Percentiles rank a stretch among this genome's conserved stretches.
These are phyloP conservation scores for Menidia menidia DNA, from an alignment of 2,797 vertebrate genomes.

Conservation along the genomic window DNA sequence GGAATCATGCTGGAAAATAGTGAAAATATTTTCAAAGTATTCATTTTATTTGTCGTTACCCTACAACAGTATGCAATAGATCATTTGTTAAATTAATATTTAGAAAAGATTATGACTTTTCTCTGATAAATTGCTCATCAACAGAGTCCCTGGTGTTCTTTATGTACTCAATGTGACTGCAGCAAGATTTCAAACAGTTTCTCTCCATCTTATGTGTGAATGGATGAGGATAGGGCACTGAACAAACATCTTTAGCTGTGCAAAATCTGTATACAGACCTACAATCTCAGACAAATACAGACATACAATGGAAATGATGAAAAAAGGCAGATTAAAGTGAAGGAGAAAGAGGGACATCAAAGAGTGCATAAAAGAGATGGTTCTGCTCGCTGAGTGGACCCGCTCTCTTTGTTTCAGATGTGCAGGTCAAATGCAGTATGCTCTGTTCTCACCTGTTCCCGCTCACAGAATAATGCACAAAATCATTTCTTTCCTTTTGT, in stretches of 20 bases:
- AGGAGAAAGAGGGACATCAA: constrained; percentile 35
- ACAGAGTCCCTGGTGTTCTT: constrained; percentile 11
- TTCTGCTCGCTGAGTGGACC: constrained; percentile 22
- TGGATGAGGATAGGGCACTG: constrained; percentile 13
- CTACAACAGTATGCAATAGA: not conserved
- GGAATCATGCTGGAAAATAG: too few relatives aligned
- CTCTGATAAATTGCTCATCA: too few relatives aligned
- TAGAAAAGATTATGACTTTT: constrained; percentile 40
- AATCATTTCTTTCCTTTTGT: not conserved
- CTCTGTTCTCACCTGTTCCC: constrained; percentile 14
- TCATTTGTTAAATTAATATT: constrained; percentile 18
- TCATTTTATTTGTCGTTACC: not conserved
- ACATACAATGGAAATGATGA: constrained; percentile 29
- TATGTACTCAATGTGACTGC: constrained; percentile 39
- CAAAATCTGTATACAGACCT: constrained; percentile 43
- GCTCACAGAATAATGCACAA: constrained; percentile 2
- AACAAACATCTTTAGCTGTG: constrained; percentile 38
- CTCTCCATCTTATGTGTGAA: not conserved
- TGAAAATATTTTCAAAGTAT: not conserved
- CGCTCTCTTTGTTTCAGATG: constrained; percentile 26
- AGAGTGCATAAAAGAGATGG: constrained; percentile 43
- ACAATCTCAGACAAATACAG: constrained; percentile 47
- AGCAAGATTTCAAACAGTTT: constrained; percentile 23
- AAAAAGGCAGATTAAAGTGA: constrained; percentile 44
- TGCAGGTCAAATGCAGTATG: constrained; percentile 32